phyloP scores from a whole-genome alignment of 1,140 invertebrate species.

The Apolygus lucorum region DNA sequence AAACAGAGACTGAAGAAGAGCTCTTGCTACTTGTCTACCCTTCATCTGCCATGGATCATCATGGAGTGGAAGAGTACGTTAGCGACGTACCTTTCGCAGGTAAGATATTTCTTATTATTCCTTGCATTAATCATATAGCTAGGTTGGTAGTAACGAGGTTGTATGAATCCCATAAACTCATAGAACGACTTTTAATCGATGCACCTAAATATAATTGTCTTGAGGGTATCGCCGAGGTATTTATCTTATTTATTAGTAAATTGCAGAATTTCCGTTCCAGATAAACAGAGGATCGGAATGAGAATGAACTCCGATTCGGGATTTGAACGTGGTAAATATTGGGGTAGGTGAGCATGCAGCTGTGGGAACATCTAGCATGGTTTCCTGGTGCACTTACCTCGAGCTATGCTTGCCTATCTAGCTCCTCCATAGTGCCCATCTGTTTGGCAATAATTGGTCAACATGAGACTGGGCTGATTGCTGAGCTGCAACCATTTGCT shows the following conservation, averaged over 20 bases:
- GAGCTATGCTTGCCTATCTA: background rate
- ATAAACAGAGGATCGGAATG: background rate
- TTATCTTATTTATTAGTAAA: no score
- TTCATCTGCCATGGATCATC: constrained; percentile 44
- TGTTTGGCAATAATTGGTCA: no score
- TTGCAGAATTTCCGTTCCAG: background rate
- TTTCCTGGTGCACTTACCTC: background rate
- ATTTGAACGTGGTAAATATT: background rate
- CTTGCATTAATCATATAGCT: no score
- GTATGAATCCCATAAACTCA: no score
- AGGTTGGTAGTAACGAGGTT: no score
- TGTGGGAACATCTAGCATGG: background rate
- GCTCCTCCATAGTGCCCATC: background rate
- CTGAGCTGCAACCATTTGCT: no score
- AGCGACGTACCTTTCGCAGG: constrained; percentile 79
- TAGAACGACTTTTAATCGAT: no score
- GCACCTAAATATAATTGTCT: no score
- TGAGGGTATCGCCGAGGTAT: no score
- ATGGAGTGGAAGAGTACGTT: constrained; percentile 74
- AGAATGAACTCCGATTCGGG: background rate
- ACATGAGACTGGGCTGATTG: no score
- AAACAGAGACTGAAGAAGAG: constrained; percentile 61
- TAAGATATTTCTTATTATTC: constrained; percentile 40
- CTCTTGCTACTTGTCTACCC: constrained; percentile 49
- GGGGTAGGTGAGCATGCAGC: background rate